phyloP scores from a whole-genome alignment of 2,888 invertebrate species.

The Chrysolina americana region DNA sequence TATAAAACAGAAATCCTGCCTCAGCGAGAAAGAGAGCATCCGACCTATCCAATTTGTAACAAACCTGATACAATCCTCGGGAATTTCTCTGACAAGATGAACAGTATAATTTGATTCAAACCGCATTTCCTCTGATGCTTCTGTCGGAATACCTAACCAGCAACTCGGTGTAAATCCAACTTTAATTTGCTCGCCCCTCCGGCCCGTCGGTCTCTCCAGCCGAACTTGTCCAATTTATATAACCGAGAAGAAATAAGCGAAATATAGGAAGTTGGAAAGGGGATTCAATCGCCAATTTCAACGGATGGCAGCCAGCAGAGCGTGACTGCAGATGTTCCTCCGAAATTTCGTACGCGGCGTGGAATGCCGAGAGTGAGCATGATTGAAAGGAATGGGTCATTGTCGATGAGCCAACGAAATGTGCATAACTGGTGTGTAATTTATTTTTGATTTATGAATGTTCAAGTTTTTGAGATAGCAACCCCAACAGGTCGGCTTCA shows the following conservation, averaged over 20 bases:
- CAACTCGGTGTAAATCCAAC: constrained; percentile 63
- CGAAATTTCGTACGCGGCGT: not conserved
- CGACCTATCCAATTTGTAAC: constrained; percentile 60
- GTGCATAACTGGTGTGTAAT: not conserved
- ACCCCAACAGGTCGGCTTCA: too few species aligned
- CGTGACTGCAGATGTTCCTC: constrained; percentile 41
- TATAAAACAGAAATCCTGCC: constrained; percentile 26
- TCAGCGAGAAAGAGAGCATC: constrained; percentile 39
- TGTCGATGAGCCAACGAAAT: not conserved
- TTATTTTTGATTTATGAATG: too few species aligned
- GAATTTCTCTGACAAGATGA: constrained; percentile 65
- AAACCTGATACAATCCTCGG: constrained; percentile 63
- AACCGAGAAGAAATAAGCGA: constrained; percentile 52
- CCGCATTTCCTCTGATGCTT: constrained; percentile 61
- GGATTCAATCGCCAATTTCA: constrained; percentile 53
- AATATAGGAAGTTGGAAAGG: constrained; percentile 51
- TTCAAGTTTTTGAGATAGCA: too few species aligned
- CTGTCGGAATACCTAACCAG: constrained; percentile 61
- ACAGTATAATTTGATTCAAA: constrained; percentile 66
- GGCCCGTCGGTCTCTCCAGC: constrained; percentile 46
- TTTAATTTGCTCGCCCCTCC: constrained; percentile 60
- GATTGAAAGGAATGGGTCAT: constrained; percentile 1
- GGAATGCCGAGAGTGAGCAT: not conserved
- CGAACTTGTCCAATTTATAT: constrained; percentile 64
- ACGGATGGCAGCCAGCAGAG: constrained; percentile 44